A percentile compares a stretch with the other conserved stretches of the same genome.
These are phyloP conservation scores for Sympetrum striolatum DNA, from an alignment of 2,888 invertebrate species.

Conservation along the genomic window DNA sequence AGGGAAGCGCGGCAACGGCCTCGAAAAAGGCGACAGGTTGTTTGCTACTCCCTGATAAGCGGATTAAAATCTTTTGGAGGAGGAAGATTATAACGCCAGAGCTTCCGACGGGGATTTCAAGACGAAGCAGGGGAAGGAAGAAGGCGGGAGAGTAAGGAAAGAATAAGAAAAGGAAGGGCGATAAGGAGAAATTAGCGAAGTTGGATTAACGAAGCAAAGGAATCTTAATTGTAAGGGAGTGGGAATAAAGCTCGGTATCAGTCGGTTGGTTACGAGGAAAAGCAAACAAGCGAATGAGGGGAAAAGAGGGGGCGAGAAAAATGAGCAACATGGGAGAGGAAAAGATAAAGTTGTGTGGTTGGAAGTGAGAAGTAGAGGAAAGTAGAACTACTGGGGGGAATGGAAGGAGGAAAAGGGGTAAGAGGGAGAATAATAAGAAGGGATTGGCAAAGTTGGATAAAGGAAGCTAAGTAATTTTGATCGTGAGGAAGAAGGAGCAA, in stretches of 20 bases:
- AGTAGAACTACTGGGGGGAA: not conserved
- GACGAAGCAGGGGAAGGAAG: not conserved
- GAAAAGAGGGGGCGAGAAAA: too few species aligned
- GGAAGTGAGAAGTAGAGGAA: not conserved
- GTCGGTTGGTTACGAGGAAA: too few species aligned
- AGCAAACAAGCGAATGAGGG: too few species aligned
- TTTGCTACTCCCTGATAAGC: not conserved
- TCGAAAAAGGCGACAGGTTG: not conserved
- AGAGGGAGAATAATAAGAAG: too few species aligned
- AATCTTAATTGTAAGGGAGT: too few species aligned
- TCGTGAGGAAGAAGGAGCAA: too few species aligned
- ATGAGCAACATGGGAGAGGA: not conserved
- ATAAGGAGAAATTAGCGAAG: not conserved
- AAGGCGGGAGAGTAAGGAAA: not conserved
- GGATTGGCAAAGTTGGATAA: too few species aligned
- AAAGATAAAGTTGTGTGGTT: not conserved
- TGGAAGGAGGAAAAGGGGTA: not conserved
- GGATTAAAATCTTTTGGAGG: not conserved
- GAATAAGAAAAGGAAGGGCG: too few species aligned
- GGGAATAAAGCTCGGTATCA: too few species aligned
- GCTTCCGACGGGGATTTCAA: not conserved
- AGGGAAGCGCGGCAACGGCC: not conserved
- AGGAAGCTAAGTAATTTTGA: too few species aligned
- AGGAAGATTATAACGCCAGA: not conserved
- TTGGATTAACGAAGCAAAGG: not conserved